These are phyloP conservation scores for Heteromurus nitidus DNA, from an alignment of 2,888 invertebrate genomes.

Conservation along the genomic window DNA sequence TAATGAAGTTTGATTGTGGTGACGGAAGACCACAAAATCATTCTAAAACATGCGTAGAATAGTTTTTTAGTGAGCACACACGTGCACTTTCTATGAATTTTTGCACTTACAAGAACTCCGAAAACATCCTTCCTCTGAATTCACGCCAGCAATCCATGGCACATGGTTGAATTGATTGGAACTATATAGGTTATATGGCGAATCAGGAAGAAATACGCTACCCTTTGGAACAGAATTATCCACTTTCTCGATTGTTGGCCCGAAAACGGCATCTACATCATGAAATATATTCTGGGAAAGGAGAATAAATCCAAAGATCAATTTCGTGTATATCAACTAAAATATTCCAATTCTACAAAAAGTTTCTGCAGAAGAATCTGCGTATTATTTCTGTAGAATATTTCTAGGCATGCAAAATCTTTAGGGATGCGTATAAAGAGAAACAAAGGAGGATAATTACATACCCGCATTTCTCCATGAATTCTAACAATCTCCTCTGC, in stretches of 20 bases:
- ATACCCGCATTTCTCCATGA: constrained; percentile 46
- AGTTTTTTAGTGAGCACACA: too few relatives aligned
- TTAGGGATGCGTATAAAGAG: neutral
- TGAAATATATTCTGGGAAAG: constrained; percentile 65
- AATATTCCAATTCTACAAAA: too few relatives aligned
- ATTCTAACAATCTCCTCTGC: constrained; percentile 53
- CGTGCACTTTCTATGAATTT: too few relatives aligned
- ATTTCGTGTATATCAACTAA: too few relatives aligned
- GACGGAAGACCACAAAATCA: too few relatives aligned
- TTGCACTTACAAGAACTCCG: constrained; percentile 45
- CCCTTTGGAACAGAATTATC: constrained; percentile 16
- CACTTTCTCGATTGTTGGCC: constrained; percentile 57
- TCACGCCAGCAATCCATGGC: constrained; percentile 62
- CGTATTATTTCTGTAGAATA: too few relatives aligned
- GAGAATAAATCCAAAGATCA: too few relatives aligned
- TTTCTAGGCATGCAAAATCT: neutral
- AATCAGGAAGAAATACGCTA: constrained; percentile 54
- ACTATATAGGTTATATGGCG: constrained; percentile 51
- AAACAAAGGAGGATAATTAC: too few relatives aligned
- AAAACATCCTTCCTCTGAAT: constrained; percentile 59
- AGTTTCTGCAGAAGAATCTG: too few relatives aligned
- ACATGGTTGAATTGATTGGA: constrained; percentile 52
- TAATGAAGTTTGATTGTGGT: too few relatives aligned
- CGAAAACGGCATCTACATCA: constrained; percentile 57
- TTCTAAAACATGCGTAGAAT: too few relatives aligned